Evolutionary conservation across 2,888 invertebrate species (phyloP), one percentile per base, ranked within the genome.

Genomic region (Elaeidobius kamerunicus): DNA sequence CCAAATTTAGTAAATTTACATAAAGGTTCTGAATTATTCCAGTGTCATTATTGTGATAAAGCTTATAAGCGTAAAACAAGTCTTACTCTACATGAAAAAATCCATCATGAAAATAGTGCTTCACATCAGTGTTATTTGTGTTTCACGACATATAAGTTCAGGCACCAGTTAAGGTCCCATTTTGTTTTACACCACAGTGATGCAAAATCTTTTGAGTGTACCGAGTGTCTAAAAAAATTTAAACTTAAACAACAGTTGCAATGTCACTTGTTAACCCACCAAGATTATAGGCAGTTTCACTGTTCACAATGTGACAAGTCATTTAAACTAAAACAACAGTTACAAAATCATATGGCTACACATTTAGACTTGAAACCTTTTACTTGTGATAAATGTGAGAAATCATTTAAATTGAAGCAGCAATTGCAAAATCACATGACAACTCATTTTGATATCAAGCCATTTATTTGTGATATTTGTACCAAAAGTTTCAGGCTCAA

Each of bases 381-480:
- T 44, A 38, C 27, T 9, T 67, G 67, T 52, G 53, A 54, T 0
- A 28, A 43, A 14, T 67, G 67, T 50, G 45, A 59, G 3, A 66
- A 65, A 45, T 32, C 40, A 7, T 66, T 67, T 51, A 63, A 60
- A 28, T 59, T 65, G 23, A 65, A 65, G 41, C 65, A 63, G 27
- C 65, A 65, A 44, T 48, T 64, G 27, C 59, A 63, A 30, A 60
- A 60, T 17, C 64, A 64, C 41, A 32, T 44, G 11, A 60, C 60
- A 30, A 60, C 61, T 12, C 64, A 64, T 57, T 35, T 49, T 28
- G 56, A 59, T 34, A 57, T 62, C 30, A 60, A 52, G 43, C 55
- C 50, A 3, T 59, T 55, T 45, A 28, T 50, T 39, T 62, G 62
- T 32, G 34, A 39, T 2, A 16, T 28, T 1, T 61, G 61, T 45